Conservation (phyloP, 2,888 invertebrate species). For the Spisula subtruncata region DNA sequence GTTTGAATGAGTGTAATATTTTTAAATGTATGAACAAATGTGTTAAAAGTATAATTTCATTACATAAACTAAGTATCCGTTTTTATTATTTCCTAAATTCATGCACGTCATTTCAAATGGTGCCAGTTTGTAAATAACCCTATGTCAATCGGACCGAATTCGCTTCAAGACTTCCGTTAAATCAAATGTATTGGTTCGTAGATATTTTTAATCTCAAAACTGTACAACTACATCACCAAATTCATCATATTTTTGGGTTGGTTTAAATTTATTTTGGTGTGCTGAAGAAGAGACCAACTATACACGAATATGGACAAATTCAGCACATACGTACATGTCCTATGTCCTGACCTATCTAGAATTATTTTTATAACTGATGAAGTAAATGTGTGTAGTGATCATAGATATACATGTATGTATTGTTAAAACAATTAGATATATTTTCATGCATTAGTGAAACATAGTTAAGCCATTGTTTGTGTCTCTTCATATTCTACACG, state of each 20-base stretch:
- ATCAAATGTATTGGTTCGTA: background rate
- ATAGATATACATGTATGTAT: conserved; percentile 11
- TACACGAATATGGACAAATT: background rate
- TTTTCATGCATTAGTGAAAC: background rate
- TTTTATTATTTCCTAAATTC: too few species aligned
- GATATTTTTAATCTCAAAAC: background rate
- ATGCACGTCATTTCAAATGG: background rate
- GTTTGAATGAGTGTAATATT: too few species aligned
- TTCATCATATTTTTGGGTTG: background rate
- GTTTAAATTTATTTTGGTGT: too few species aligned
- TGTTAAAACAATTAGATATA: background rate
- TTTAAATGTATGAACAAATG: too few species aligned
- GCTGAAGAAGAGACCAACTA: too few species aligned
- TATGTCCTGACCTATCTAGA: background rate
- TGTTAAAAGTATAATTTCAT: too few species aligned
- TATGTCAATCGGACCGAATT: background rate
- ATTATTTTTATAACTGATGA: conserved; percentile 14
- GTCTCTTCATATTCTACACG: too few species aligned
- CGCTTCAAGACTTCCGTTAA: background rate
- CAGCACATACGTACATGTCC: too few species aligned
- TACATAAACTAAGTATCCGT: too few species aligned
- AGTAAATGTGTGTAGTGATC: conserved; percentile 4
- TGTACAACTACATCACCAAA: background rate
- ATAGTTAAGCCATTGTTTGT: background rate
- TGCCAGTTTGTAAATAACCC: background rate